A percentile compares a stretch with the other conserved stretches of the same genome.
Evolutionary conservation across 2,888 invertebrate species (phyloP).

Genomic region (Lochmaea crataegi): DNA sequence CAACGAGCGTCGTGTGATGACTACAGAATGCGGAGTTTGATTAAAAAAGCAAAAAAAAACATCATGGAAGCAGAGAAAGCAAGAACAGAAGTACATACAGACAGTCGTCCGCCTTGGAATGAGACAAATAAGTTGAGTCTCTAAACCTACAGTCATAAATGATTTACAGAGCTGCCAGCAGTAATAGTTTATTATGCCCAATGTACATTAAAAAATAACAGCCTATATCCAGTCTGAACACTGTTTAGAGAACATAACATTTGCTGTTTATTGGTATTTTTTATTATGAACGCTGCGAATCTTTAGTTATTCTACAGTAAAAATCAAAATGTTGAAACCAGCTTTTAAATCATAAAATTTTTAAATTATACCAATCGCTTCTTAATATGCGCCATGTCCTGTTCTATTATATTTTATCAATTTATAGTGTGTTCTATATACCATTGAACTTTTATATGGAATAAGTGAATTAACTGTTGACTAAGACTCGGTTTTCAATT

Average conservation of each 20-base stretch:
- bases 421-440: too few relatives aligned
- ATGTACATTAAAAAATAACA: background rate
- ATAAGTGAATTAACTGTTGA: too few relatives aligned
- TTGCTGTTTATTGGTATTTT: too few relatives aligned
- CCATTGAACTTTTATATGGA: too few relatives aligned
- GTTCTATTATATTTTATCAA: too few relatives aligned
- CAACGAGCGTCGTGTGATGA: constrained; percentile 5
- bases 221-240: background rate
- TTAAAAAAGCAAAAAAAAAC: constrained; percentile 3
- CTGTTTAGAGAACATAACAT: background rate
- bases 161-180: background rate
- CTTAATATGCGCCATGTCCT: too few relatives aligned
- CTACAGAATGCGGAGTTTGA: background rate
- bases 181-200: background rate
- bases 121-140: constrained; percentile 11
- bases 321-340: too few relatives aligned
- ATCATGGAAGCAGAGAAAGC: background rate
- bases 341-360: too few relatives aligned
- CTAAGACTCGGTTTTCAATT: too few relatives aligned
- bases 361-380: too few relatives aligned
- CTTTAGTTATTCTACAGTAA: too few relatives aligned
- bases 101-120: constrained; percentile 23
- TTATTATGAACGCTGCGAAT: too few relatives aligned
- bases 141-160: background rate
- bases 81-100: constrained; percentile 11